Evolutionary conservation across 2,113 vertebrate species (phyloP).

Genomic region (Vicugna pacos): DNA sequence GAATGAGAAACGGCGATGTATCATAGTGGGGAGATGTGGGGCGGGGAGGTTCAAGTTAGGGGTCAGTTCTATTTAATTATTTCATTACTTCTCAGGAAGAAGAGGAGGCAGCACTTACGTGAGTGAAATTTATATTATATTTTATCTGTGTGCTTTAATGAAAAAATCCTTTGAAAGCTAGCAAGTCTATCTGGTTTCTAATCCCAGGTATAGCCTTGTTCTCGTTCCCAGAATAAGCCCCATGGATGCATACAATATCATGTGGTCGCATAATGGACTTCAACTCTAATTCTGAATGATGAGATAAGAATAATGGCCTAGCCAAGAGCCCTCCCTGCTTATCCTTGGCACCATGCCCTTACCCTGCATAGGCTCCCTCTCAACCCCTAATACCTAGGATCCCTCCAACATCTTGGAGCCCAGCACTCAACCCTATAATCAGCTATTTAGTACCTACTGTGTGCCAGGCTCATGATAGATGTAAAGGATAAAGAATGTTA

Average conservation of each 20-base stretch:
- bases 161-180: conserved; percentile 55
- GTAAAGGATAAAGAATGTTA: not conserved
- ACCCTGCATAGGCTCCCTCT: not conserved
- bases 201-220: not conserved
- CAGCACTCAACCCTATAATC: not conserved
- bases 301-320: not conserved
- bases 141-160: conserved; percentile 71
- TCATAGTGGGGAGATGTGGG: not conserved
- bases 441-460: not conserved
- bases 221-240: not conserved
- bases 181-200: not conserved
- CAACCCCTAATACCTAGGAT: not conserved
- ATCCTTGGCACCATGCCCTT: not conserved
- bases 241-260: not conserved
- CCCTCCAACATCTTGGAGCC: not conserved
- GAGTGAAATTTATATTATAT: conserved; percentile 73
- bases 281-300: not conserved
- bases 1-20: not conserved
- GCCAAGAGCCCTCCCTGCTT: not conserved
- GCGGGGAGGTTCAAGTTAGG: conserved; percentile 47
- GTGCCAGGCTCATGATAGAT: not conserved
- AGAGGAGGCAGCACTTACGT: conserved; percentile 61
- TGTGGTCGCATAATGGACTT: not conserved
- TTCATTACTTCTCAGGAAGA: conserved; percentile 78
- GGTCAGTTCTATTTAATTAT: conserved; percentile 80